These are phyloP conservation scores for Cossypha caffra DNA, from an alignment of 2,797 vertebrate species.

Conservation along the genomic window DNA sequence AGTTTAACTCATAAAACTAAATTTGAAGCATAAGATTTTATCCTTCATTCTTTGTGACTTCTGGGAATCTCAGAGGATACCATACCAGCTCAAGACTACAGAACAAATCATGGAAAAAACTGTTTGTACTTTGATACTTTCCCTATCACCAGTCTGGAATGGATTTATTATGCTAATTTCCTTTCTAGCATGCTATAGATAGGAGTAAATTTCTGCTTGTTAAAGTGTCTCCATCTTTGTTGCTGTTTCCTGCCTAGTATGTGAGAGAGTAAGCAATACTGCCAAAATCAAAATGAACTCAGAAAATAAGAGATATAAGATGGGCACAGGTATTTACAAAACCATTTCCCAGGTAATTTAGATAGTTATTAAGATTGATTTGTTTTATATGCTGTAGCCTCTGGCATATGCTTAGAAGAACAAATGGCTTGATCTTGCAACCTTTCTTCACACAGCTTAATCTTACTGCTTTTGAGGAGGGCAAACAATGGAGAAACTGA, in stretches of 20 bases:
- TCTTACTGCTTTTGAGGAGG: slow-evolving; percentile 6
- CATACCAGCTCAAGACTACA: neutral
- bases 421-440: neutral
- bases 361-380: slow-evolving; percentile 19
- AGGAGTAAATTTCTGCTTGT: neutral
- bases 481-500: neutral
- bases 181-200: neutral
- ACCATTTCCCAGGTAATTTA: neutral
- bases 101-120: neutral
- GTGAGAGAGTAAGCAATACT: neutral
- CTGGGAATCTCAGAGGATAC: neutral
- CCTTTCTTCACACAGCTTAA: neutral
- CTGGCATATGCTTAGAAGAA: slow-evolving; percentile 8
- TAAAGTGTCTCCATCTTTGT: neutral
- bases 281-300: neutral
- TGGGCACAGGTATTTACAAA: neutral
- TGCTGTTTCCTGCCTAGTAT: neutral
- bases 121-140: neutral
- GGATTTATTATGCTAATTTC: neutral
- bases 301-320: neutral
- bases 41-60: neutral
- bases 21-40: neutral
- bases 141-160: neutral
- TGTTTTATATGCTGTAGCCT: neutral
- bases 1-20: neutral